phyloP scores from a whole-genome alignment of 2,113 vertebrate genomes.

The Triplophysa dalaica region DNA sequence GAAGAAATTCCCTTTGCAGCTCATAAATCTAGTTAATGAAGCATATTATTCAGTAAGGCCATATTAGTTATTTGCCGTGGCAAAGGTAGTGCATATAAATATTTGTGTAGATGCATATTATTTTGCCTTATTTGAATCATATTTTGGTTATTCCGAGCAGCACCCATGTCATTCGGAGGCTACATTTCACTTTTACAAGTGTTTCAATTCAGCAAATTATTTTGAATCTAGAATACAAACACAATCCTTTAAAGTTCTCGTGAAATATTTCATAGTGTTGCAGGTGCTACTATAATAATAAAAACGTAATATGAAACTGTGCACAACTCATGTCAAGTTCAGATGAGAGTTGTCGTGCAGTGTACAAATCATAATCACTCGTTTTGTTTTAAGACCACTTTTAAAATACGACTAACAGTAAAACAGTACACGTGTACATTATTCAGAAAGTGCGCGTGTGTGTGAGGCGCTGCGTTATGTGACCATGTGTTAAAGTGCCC shows the following conservation, averaged over 20 bases:
- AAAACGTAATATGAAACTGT: constrained; percentile 10
- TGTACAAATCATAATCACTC: not conserved
- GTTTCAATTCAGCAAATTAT: not conserved
- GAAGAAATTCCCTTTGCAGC: constrained; percentile 43
- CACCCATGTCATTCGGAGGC: constrained; percentile 28
- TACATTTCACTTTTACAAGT: constrained; percentile 21
- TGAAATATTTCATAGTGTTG: not conserved
- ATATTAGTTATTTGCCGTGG: constrained; percentile 1
- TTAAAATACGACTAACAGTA: not conserved
- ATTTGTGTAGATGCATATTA: constrained; percentile 28
- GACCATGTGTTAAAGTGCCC: constrained; percentile 28
- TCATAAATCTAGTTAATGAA: constrained; percentile 2
- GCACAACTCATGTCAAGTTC: constrained; percentile 13
- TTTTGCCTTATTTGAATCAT: constrained; percentile 5
- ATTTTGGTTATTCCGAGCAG: constrained; percentile 28
- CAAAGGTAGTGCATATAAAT: constrained; percentile 15
- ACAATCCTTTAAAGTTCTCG: not conserved
- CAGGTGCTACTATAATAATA: constrained; percentile 22
- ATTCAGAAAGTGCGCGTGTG: not conserved
- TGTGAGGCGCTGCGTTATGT: not conserved
- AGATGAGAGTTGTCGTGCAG: not conserved
- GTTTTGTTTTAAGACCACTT: not conserved
- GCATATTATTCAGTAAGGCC: constrained; percentile 29
- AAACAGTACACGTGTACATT: not conserved
- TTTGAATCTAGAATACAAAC: not conserved